Base-by-base conservation (phyloP, 2,888 invertebrate species). In the Cosmia trapezina region DNA sequence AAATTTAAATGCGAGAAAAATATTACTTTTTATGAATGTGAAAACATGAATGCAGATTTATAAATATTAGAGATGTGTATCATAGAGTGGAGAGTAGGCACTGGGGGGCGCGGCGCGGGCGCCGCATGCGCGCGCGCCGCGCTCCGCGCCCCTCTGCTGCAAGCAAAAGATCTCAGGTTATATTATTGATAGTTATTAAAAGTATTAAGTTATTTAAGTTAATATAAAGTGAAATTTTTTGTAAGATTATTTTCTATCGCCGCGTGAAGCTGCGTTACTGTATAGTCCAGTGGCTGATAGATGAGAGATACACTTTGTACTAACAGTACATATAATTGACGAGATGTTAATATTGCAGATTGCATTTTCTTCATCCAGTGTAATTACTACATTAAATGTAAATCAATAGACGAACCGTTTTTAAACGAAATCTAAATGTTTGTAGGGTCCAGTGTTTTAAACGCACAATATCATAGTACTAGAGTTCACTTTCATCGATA, bases 171-270 rank as follows among this genome's bases (percentile, higher is more conserved):
- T 96, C 96, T 96, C 96, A 96, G 94, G 94, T 95, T 96, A 95
- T 94, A 94, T 94, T 94, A 95, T 93, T 93, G 90, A 94, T 95
- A 95, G 94, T 94, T 95, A 93, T 95, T 93, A 95, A 93, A 94
- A 96, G 95, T 96, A 96, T 96, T 96, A 95, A 96, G 96, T 96
- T 96, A 96, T 96, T 95, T 96, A 96, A 96, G 96, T 96, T 95
- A 95, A 95, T 93, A 95, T 94, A 94, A 94, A 94, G 94, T 94
- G 94, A 94, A 95, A 93, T 93, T 92, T 94, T 95, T 95, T 95
- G 92, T 95, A 95, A 95, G 94, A 93, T 94, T 93, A 95, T 95
- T 95, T 94, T 93, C 87, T 93, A 93, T 91, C 90, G 92, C 89
- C 89, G 91, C 91, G 90, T 89, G 78, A 88, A 83, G 91, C 89